Conservation (phyloP, 2,797 vertebrate genomes). For the Sciurus vulgaris region DNA sequence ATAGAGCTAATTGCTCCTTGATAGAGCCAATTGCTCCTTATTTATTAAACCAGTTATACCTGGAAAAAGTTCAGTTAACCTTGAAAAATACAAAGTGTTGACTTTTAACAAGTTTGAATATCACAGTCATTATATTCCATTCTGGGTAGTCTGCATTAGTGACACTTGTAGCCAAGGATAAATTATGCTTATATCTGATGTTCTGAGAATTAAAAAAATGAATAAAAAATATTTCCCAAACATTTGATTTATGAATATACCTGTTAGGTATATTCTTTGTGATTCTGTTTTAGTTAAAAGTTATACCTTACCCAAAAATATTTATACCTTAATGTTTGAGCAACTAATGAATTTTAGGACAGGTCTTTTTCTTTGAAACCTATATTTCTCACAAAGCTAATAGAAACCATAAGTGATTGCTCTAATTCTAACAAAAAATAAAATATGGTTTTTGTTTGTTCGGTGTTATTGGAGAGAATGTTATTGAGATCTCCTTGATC, state of each 20-base stretch:
- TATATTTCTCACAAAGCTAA: slow-evolving; percentile 59
- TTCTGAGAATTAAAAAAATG: not conserved
- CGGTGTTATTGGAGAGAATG: slow-evolving; percentile 43
- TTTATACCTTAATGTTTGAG: not conserved
- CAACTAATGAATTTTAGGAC: slow-evolving; percentile 37
- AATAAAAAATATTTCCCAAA: slow-evolving; percentile 13
- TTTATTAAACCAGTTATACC: not conserved
- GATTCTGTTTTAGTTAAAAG: slow-evolving; percentile 29
- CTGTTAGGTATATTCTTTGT: not conserved
- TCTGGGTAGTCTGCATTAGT: not conserved
- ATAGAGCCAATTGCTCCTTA: not conserved
- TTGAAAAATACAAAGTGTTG: not conserved
- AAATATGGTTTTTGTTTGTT: slow-evolving; percentile 49
- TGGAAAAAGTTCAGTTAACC: not conserved
- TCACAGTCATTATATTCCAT: not conserved
- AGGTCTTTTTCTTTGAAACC: slow-evolving; percentile 41
- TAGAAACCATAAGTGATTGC: slow-evolving; percentile 31
- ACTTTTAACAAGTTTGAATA: slow-evolving; percentile 29
- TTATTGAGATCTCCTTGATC: slow-evolving; percentile 55
- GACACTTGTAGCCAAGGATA: not conserved
- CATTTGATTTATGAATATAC: not conserved
- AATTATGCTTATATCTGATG: not conserved
- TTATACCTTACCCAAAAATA: not conserved
- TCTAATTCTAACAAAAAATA: slow-evolving; percentile 66
- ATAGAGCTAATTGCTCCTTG: slow-evolving; percentile 5